phyloP scores from a whole-genome alignment of 2,797 vertebrate species.

The Aselliscus stoliczkanus region DNA sequence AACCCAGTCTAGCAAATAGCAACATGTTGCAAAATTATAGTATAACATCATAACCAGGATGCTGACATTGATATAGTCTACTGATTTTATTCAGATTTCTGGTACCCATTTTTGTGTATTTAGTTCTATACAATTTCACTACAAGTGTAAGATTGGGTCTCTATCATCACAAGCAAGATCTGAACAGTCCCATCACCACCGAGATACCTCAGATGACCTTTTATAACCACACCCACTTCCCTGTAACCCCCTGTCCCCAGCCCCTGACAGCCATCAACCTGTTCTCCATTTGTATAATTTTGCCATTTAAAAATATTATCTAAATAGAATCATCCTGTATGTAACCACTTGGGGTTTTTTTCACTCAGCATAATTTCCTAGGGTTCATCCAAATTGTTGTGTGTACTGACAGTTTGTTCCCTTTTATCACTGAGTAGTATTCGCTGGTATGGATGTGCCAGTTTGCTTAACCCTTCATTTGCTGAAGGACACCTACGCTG shows the following conservation, averaged over 20 bases:
- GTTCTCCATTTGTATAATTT: not conserved
- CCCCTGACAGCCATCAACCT: not conserved
- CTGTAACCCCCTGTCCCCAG: not conserved
- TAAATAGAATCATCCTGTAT: not conserved
- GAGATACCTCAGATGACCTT: not conserved
- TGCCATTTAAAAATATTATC: not conserved
- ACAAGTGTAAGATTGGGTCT: not conserved
- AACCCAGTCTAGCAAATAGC: not conserved
- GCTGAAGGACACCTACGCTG: not conserved
- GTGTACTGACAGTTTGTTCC: not conserved
- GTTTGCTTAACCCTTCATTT: not conserved
- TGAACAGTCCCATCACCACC: not conserved
- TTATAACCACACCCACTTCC: not conserved
- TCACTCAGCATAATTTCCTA: not conserved
- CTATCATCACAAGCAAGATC: not conserved
- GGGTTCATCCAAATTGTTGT: not conserved
- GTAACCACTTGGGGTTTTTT: not conserved
- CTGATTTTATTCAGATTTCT: not conserved
- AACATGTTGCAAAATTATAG: not conserved
- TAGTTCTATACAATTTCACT: not conserved
- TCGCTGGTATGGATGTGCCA: accelerated
- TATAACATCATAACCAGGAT: not conserved
- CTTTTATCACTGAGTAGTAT: not conserved
- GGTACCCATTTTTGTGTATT: not conserved
- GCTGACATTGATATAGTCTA: not conserved